phyloP scores from a whole-genome alignment of 2,888 invertebrate species.

The Diarsia rubi region DNA sequence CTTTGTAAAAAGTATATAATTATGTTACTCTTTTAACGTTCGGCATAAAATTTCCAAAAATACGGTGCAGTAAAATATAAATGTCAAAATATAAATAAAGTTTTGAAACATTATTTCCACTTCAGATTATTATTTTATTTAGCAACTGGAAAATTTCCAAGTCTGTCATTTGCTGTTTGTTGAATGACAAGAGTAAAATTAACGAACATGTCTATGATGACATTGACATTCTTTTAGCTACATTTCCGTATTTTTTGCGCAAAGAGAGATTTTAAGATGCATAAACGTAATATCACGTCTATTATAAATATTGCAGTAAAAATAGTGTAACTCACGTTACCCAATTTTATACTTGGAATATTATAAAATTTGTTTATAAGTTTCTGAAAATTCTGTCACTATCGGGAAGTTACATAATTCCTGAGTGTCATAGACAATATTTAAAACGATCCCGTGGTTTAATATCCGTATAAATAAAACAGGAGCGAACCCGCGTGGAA shows the following conservation, averaged over 20 bases:
- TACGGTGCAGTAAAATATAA: conserved; percentile 1
- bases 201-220: background rate
- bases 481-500: too few species aligned
- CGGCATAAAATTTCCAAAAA: conserved; percentile 20
- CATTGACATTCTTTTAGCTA: conserved; percentile 4
- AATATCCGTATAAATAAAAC: too few species aligned
- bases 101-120: conserved; percentile 34
- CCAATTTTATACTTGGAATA: background rate
- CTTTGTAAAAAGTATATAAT: background rate
- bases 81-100: conserved; percentile 17
- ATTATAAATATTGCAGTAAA: background rate
- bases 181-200: background rate
- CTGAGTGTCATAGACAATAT: too few species aligned
- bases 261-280: too few species aligned
- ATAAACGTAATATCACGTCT: background rate
- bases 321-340: background rate
- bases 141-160: conserved; percentile 3
- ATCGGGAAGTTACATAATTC: too few species aligned
- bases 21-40: background rate
- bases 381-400: too few species aligned
- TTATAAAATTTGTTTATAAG: too few species aligned
- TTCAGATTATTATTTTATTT: background rate
- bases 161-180: background rate
- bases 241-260: background rate
- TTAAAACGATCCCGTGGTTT: too few species aligned